Percentiles rank a stretch among this genome's conserved stretches.
Evolutionary conservation across 2,113 vertebrate species (phyloP).

Genomic region (Amphiprion percula): DNA sequence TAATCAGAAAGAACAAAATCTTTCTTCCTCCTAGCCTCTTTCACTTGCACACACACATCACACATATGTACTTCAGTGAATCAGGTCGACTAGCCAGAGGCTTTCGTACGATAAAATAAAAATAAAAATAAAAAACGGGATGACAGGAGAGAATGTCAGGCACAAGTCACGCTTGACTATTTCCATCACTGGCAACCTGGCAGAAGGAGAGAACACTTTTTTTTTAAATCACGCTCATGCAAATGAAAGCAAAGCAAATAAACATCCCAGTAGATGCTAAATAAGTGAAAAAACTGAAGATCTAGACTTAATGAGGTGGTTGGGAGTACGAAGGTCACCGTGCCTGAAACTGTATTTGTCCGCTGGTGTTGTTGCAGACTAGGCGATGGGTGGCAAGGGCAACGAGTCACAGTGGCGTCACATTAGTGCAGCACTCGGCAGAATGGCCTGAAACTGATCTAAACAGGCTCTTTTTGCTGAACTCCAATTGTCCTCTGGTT

Average conservation of each 20-base stretch:
- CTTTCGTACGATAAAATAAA: constrained; percentile 48
- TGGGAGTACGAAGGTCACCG: constrained; percentile 55
- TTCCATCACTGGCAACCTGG: constrained; percentile 39
- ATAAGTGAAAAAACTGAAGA: constrained; percentile 5
- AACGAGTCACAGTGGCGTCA: constrained; percentile 56
- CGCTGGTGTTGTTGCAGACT: constrained; percentile 33
- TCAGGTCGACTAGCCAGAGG: constrained; percentile 59
- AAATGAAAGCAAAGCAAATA: constrained; percentile 23
- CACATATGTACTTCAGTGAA: constrained; percentile 21
- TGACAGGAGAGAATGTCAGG: constrained; percentile 43
- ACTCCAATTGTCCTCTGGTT: constrained; percentile 18
- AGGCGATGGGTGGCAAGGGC: constrained; percentile 65
- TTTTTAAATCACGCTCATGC: constrained; percentile 2
- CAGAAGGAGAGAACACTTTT: constrained; percentile 17
- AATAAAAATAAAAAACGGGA: constrained; percentile 17
- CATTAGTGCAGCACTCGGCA: constrained; percentile 27
- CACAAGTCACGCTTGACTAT: constrained; percentile 52
- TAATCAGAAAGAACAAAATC: background rate
- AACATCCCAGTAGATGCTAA: background rate
- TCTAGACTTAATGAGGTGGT: background rate
- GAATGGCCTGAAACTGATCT: constrained; percentile 56
- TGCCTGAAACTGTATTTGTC: constrained; percentile 61
- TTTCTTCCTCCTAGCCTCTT: background rate
- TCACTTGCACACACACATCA: background rate
- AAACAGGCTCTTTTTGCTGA: constrained; percentile 23